phyloP scores from a whole-genome alignment of 2,797 vertebrate species.

The Huso huso region DNA sequence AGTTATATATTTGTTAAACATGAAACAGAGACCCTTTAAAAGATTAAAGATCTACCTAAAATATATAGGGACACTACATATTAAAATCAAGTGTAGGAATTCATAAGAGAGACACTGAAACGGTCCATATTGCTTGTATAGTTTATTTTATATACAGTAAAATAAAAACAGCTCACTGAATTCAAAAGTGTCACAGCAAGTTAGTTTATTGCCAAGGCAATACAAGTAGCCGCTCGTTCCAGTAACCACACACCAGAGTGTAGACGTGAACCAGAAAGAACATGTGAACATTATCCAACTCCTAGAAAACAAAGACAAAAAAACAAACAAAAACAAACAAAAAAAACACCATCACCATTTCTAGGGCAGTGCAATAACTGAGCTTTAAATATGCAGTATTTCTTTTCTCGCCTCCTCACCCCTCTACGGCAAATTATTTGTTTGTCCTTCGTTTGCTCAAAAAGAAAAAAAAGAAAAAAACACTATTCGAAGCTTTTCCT shows the following conservation, averaged over 20 bases:
- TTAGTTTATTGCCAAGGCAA: slow-evolving; percentile 44
- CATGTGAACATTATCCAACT: background rate
- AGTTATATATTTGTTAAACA: too few species aligned
- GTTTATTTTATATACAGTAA: slow-evolving; percentile 76
- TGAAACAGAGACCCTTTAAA: too few species aligned
- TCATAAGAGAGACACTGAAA: too few species aligned
- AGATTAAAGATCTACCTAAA: too few species aligned
- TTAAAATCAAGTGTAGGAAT: too few species aligned
- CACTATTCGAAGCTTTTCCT: slow-evolving; percentile 14
- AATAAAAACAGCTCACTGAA: slow-evolving; percentile 61
- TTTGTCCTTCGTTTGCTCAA: too few species aligned
- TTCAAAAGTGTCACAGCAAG: slow-evolving; percentile 51
- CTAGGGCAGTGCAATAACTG: slow-evolving; percentile 36
- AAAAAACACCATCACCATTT: slow-evolving; percentile 24
- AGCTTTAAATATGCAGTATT: slow-evolving; percentile 35
- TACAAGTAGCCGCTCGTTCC: slow-evolving; percentile 30
- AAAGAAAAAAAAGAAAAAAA: slow-evolving; percentile 7
- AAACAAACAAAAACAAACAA: slow-evolving; percentile 6
- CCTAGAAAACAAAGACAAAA: slow-evolving; percentile 15
- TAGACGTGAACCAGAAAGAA: background rate
- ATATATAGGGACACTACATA: too few species aligned
- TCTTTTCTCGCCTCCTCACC: background rate
- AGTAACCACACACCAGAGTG: slow-evolving; percentile 19
- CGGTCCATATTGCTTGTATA: slow-evolving; percentile 58
- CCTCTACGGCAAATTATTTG: background rate